Evolutionary conservation across 1,140 invertebrate genomes (phyloP), one percentile per base, ranked within the genome.

Genomic region (Frieseomelitta varia): DNA sequence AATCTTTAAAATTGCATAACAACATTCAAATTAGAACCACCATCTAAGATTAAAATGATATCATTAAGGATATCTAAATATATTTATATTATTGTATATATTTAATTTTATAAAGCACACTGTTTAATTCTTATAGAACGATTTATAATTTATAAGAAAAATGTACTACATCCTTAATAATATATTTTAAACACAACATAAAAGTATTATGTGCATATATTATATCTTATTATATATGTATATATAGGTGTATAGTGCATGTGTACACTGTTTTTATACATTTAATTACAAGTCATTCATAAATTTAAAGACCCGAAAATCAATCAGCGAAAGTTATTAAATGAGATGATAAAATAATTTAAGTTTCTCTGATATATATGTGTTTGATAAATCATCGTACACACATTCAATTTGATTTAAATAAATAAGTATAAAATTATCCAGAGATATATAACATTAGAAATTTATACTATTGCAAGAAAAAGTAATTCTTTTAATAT

Each of bases 391-490:
- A 69, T 68, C 19, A 34, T 55, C 17, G 0, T 55, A 79, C 8
- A 3, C 67, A 79, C 53, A n/a, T 55, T 53, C 3, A 30, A 15
- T 53, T 17, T 68, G 55, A 15, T 55, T 27, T 53, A 21, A 39
- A n/a, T 67, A 53, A 78, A n/a, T 34, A 76, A 17, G 8, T 61
- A 61, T n/a, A n/a, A 61, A 76, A 55, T 53, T 79, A 79, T 30
- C 63, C 51, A 39, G 27, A 55, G 21, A 67, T 55, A 71, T 79
- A 79, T 39, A 39, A 14, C 1, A 69, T 69, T 69, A 69, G 12
- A 47, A 69, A 15, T 47, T 21, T 69, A 47, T 24, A 14, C 1
- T 68, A 39, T 39, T 69, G 24, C 47, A 69, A 47, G n/a, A 69
- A 47, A 24, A 0, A n/a, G 14, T n/a, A 47, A 6, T 47, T n/a